These are phyloP conservation scores for Antennarius striatus DNA, from an alignment of 2,113 vertebrate species.

Conservation along the genomic window DNA sequence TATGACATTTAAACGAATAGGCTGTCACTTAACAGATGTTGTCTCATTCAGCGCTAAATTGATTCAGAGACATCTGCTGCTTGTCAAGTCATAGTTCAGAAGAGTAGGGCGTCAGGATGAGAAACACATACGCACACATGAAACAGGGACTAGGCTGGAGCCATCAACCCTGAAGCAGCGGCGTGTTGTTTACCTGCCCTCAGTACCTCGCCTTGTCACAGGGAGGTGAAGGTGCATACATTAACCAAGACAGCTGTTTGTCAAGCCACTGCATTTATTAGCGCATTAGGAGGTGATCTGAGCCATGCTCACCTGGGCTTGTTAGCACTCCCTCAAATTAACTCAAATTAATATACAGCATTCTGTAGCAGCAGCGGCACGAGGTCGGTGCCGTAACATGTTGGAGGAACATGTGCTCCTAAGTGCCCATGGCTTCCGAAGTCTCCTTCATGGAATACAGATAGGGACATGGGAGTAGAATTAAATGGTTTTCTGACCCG, in stretches of 20 bases:
- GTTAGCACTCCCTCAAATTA: slow-evolving; percentile 69
- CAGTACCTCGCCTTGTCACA: slow-evolving; percentile 85
- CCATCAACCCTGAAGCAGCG: slow-evolving; percentile 44
- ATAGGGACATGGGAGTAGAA: not conserved
- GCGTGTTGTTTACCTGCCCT: slow-evolving; percentile 73
- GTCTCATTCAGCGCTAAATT: slow-evolving; percentile 51
- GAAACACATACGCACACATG: slow-evolving; percentile 35
- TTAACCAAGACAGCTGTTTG: slow-evolving; percentile 86
- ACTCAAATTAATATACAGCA: slow-evolving; percentile 50
- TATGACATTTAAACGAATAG: slow-evolving; percentile 26
- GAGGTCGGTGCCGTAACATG: slow-evolving; percentile 59
- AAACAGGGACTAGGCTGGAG: slow-evolving; percentile 19
- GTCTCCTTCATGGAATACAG: too few species aligned
- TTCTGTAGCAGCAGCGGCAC: slow-evolving; percentile 45
- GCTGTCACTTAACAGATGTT: slow-evolving; percentile 52
- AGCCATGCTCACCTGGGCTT: slow-evolving; percentile 78
- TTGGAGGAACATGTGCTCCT: slow-evolving; percentile 24
- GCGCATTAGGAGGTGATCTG: slow-evolving; percentile 82
- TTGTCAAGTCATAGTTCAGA: slow-evolving; percentile 68
- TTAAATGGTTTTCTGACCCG: too few species aligned
- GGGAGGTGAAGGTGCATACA: slow-evolving; percentile 88
- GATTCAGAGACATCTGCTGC: slow-evolving; percentile 68
- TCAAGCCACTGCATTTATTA: slow-evolving; percentile 92
- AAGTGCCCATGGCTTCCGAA: slow-evolving; percentile 11
- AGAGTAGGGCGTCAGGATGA: slow-evolving; percentile 45